Conservation (phyloP, 2,888 invertebrate genomes). For the Dexiosoma caninum region DNA sequence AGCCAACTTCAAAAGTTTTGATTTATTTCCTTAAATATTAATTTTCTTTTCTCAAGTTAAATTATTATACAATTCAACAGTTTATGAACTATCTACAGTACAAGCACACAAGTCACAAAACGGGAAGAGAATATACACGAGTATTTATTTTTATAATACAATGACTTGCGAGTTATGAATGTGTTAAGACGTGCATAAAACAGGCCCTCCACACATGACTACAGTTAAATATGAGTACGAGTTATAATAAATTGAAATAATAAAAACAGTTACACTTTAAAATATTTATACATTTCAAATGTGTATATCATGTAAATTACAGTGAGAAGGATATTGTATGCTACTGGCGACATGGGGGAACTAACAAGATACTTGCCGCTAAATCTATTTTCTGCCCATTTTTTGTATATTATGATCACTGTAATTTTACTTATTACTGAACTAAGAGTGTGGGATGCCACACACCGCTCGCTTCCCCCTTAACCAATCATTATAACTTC, state of each 20-base stretch:
- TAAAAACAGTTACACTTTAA: not conserved
- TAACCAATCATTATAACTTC: too few species aligned
- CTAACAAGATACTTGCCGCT: too few species aligned
- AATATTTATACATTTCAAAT: too few species aligned
- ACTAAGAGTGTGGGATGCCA: too few species aligned
- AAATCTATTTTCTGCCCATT: too few species aligned
- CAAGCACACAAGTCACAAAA: not conserved
- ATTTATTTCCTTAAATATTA: constrained; percentile 31
- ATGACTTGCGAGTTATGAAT: constrained; percentile 43
- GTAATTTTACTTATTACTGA: too few species aligned
- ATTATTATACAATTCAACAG: constrained; percentile 17
- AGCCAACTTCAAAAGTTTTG: constrained; percentile 11
- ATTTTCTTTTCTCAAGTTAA: constrained; percentile 6
- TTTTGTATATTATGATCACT: too few species aligned
- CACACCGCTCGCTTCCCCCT: too few species aligned
- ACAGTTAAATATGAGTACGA: not conserved
- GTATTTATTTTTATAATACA: constrained; percentile 8
- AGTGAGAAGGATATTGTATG: too few species aligned
- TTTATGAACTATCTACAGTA: not conserved
- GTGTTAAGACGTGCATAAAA: constrained; percentile 56
- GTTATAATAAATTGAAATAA: not conserved
- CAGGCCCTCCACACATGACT: constrained; percentile 42
- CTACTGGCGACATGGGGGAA: too few species aligned
- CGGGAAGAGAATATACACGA: constrained; percentile 24
- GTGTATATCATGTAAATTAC: too few species aligned